Conservation (phyloP, 53 echinoderm and acorn worm species). For the Luidia sarsii region DNA sequence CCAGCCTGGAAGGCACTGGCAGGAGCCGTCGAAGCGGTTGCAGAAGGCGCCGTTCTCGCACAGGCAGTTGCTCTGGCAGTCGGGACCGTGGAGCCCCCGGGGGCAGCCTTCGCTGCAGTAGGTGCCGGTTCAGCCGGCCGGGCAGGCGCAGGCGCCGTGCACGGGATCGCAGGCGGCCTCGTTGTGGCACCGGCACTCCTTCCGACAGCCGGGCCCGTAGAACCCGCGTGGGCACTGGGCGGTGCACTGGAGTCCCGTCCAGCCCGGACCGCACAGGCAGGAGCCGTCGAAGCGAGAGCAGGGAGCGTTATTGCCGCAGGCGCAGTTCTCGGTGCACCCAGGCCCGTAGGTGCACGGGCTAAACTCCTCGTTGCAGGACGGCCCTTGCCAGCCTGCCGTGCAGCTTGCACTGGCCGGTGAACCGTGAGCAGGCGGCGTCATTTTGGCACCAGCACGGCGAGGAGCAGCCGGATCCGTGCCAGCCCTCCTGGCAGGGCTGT, state of each 20-base stretch:
- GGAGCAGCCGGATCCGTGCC: conserved; percentile 49
- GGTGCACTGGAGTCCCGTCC: conserved; percentile 51
- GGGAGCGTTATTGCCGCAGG: conserved; percentile 59
- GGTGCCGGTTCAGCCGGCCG: conserved; percentile 68
- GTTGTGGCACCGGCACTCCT: conserved; percentile 62
- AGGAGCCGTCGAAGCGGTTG: conserved; percentile 64
- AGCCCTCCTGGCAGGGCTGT: no score
- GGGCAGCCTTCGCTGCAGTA: conserved; percentile 67
- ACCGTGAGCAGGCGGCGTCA: no score
- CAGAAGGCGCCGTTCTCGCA: conserved; percentile 71
- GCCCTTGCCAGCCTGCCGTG: conserved; percentile 78
- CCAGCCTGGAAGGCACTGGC: conserved; percentile 63
- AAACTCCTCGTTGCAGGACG: conserved; percentile 61
- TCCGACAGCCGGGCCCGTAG: conserved; percentile 45
- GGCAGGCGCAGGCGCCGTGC: conserved; percentile 62
- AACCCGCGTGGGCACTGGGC: conserved; percentile 25
- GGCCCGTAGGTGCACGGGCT: conserved; percentile 61
- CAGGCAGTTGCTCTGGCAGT: conserved; percentile 65
- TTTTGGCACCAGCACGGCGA: conserved; percentile 51
- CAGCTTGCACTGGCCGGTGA: no score
- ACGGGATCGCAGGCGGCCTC: conserved; percentile 43
- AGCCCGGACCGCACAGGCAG: conserved; percentile 64
- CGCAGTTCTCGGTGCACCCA: conserved; percentile 63
- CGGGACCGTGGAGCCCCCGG: conserved; percentile 51
- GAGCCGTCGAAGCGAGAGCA: conserved; percentile 58